Evolutionary conservation across 2,888 invertebrate genomes (phyloP), one percentile per base, ranked within the genome.

Genomic region (Acrobasis suavella): DNA sequence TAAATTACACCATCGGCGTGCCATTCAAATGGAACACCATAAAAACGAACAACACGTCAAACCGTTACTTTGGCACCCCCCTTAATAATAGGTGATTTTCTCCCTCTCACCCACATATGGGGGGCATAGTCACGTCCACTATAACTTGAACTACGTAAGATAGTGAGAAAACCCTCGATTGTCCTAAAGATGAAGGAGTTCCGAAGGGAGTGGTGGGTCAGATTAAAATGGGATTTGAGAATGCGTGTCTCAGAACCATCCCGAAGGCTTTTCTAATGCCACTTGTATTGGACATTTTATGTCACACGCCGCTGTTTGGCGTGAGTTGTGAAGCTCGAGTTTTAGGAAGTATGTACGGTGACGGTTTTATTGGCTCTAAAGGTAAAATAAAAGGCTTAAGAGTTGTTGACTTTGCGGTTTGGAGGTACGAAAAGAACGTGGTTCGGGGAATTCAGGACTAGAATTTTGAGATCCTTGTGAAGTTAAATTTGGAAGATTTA

Each of bases 211-310:
- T 68, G 72, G 74, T 67, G 71, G 85, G 60, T 77, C 83, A 70
- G 62, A 1, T 5, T 67, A 58, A 10, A 16, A 52, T 83, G 84
- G 85, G 74, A 67, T 72, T 69, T 66, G 66, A 72, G 72, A 77
- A 82, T 90, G 91, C 91, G 91, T 92, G 91, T 80, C 76, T 81
- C 69, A 66, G 69, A 74, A 79, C 89, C 85, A 91, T 92, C 89
- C 80, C 69, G 77, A 72, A 76, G 82, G 81, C 81, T 82, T 78
- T 76, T 80, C 85, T 86, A 88, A 88, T 85, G 83, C 88, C 90
- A 91, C 91, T 92, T 89, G 88, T 91, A 86, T 86, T 75, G 83
- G 84, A 82, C 86, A 85, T 89, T 89, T 88, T 89, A 89, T 84
- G 89, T 89, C 86, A 89, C 90, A 89, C 89, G 83, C 82, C 80